Conservation (phyloP, 2,888 invertebrate species). For the Drosophila sordidula region DNA sequence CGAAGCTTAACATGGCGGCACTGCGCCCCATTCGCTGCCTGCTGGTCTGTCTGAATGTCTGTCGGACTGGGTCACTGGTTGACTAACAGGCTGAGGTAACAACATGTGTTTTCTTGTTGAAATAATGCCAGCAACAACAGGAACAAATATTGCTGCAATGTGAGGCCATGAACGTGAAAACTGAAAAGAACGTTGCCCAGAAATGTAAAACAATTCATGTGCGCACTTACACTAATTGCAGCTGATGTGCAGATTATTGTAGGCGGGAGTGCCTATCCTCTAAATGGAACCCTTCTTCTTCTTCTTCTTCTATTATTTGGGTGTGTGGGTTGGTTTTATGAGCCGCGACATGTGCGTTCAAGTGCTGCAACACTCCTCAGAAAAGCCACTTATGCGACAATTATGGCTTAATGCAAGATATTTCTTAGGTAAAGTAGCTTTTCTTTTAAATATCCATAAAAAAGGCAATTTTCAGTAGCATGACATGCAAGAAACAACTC, state of each 20-base stretch:
- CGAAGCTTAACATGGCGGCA: constrained; percentile 48
- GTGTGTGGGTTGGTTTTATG: background rate
- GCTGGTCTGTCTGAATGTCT: constrained; percentile 2
- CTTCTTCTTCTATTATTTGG: background rate
- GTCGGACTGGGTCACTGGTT: constrained; percentile 2
- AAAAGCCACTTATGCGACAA: constrained; percentile 3
- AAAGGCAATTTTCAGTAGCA: too few relatives aligned
- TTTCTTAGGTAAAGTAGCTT: background rate
- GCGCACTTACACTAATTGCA: constrained; percentile 79
- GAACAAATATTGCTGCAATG: background rate
- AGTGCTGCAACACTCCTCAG: constrained; percentile 9
- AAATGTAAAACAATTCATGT: constrained; percentile 66
- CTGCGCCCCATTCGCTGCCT: constrained; percentile 6
- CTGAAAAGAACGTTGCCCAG: constrained; percentile 62
- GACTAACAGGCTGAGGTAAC: constrained; percentile 12
- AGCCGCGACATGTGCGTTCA: constrained; percentile 7
- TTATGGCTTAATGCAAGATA: constrained; percentile 1
- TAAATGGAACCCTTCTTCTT: constrained; percentile 32
- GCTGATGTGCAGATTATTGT: constrained; percentile 55
- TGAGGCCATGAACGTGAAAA: constrained; percentile 76
- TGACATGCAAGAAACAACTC: too few relatives aligned
- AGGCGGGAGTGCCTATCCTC: constrained; percentile 28
- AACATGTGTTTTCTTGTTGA: constrained; percentile 26
- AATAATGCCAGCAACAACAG: constrained; percentile 42
- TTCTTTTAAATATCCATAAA: background rate